Percentiles rank a stretch among this genome's conserved stretches.
Evolutionary conservation across 2,888 invertebrate species (phyloP).

Genomic region (Cinara cedri): DNA sequence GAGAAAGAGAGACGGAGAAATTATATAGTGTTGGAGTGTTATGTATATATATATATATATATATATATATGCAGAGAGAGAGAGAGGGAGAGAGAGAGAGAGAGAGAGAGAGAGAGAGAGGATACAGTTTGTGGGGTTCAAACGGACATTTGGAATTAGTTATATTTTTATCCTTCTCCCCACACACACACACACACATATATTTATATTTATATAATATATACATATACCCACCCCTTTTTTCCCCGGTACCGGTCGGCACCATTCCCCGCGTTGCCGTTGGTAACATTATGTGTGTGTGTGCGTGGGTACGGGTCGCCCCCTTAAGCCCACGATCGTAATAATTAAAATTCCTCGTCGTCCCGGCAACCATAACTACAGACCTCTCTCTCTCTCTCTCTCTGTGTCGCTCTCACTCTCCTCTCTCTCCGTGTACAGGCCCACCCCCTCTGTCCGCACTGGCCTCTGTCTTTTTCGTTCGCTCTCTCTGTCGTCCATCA

Average conservation of each 20-base stretch:
- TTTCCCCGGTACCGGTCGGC: conserved; percentile 43
- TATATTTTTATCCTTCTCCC: conserved; percentile 51
- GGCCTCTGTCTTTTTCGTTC: too few relatives aligned
- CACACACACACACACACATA: neutral
- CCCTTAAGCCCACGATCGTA: conserved; percentile 46
- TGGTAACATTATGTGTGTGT: conserved; percentile 45
- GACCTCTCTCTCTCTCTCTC: conserved; percentile 26
- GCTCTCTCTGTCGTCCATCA: too few relatives aligned
- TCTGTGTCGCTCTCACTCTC: neutral
- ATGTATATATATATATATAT: too few relatives aligned
- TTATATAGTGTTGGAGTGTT: too few relatives aligned
- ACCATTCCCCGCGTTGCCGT: conserved; percentile 55
- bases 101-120: neutral
- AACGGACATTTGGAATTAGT: conserved; percentile 52
- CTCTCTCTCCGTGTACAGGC: neutral
- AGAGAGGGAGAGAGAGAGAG: neutral
- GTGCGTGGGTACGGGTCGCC: conserved; percentile 31
- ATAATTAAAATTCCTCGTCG: conserved; percentile 55
- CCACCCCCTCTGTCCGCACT: too few relatives aligned
- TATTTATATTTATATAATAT: neutral
- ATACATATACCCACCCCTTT: conserved; percentile 34
- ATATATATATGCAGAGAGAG: too few relatives aligned
- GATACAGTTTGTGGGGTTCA: conserved; percentile 39
- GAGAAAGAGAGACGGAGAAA: neutral
- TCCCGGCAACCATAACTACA: conserved; percentile 49